phyloP scores from a whole-genome alignment of 35 echinoderm and acorn worm species.

The Ptychodera flava region DNA sequence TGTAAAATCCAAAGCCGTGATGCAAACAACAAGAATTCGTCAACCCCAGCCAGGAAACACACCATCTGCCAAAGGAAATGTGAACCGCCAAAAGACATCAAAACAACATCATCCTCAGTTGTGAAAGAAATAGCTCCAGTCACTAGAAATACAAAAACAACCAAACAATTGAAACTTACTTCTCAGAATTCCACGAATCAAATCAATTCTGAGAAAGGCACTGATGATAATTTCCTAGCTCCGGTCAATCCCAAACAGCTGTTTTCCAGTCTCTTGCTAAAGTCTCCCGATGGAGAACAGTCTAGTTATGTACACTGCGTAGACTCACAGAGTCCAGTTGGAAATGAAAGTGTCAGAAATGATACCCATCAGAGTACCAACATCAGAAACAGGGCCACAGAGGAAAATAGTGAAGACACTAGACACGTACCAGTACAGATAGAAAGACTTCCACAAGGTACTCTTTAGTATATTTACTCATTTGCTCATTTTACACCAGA shows the following conservation, averaged over 20 bases:
- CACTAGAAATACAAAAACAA: too few relatives aligned
- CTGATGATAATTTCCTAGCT: conserved; percentile 22
- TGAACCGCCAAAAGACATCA: too few relatives aligned
- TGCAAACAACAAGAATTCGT: too few relatives aligned
- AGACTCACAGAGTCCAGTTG: conserved; percentile 49
- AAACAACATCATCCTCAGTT: too few relatives aligned
- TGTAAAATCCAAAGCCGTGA: too few relatives aligned
- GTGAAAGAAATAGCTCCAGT: too few relatives aligned
- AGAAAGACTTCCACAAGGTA: neutral
- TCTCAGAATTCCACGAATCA: too few relatives aligned
- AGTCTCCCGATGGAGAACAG: neutral
- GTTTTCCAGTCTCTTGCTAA: conserved; percentile 6
- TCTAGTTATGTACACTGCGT: conserved; percentile 19
- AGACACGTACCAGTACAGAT: neutral
- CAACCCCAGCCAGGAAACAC: too few relatives aligned
- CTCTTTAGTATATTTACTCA: neutral
- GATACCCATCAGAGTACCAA: neutral
- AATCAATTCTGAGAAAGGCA: too few relatives aligned
- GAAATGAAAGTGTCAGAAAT: neutral
- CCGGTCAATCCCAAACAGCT: neutral
- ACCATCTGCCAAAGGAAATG: too few relatives aligned
- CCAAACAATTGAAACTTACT: too few relatives aligned
- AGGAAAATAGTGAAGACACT: neutral
- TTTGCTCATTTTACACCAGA: neutral
- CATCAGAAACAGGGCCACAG: neutral